Evolutionary conservation across 2,797 vertebrate species (phyloP).

Genomic region (Myoxocephalus aenaeus): DNA sequence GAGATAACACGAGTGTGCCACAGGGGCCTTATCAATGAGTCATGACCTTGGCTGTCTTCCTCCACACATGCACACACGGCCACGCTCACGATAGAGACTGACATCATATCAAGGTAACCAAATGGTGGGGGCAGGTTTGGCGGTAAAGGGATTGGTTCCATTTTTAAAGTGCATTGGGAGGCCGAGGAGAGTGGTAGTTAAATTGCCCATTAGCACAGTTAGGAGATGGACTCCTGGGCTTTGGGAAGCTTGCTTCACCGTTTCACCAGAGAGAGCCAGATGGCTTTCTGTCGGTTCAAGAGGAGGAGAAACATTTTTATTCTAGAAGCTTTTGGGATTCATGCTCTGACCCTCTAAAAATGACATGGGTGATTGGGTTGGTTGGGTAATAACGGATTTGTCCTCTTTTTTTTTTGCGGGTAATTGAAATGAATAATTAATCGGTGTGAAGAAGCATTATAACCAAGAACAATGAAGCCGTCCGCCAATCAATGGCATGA

Average conservation of each 20-base stretch:
- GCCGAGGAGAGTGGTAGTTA: conserved; percentile 53
- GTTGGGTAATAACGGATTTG: neutral
- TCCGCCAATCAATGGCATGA: neutral
- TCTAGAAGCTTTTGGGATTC: conserved; percentile 51
- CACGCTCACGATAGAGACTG: conserved; percentile 42
- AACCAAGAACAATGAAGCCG: neutral
- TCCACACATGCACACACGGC: conserved; percentile 22
- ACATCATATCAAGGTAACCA: conserved; percentile 69
- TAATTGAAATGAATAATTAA: conserved; percentile 27
- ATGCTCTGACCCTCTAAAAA: neutral
- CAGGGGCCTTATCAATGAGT: conserved; percentile 74
- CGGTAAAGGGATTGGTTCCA: conserved; percentile 39
- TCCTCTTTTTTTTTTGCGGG: neutral
- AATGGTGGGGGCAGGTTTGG: conserved; percentile 51
- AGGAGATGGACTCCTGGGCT: conserved; percentile 60
- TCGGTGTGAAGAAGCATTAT: neutral
- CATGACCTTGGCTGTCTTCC: conserved; percentile 70
- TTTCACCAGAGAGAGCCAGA: conserved; percentile 34
- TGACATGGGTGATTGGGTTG: neutral
- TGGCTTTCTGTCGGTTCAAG: conserved; percentile 37
- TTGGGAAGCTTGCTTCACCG: conserved; percentile 40
- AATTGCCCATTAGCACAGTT: conserved; percentile 72
- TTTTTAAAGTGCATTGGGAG: conserved; percentile 54
- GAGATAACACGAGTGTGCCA: conserved; percentile 68
- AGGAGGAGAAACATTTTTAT: too few relatives aligned